Conservation (phyloP, 2,113 vertebrate species). For the Propithecus coquereli region DNA sequence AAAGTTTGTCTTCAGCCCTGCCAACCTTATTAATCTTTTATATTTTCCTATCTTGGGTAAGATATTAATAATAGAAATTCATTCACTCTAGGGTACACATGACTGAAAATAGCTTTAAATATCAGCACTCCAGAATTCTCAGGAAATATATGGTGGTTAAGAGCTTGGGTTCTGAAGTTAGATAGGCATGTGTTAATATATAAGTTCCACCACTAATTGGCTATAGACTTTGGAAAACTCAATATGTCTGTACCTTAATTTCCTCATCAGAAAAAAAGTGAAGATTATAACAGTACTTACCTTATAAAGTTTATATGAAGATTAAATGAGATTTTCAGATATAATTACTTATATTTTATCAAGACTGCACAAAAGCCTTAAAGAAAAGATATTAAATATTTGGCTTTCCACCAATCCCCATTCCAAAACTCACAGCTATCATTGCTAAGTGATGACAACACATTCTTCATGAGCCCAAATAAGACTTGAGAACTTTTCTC, state of each 20-base stretch:
- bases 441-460: not conserved
- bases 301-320: not conserved
- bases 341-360: conserved; percentile 12
- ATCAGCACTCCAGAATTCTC: not conserved
- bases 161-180: not conserved
- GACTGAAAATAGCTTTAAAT: not conserved
- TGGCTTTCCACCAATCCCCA: not conserved
- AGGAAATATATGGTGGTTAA: not conserved
- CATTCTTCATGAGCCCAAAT: not conserved
- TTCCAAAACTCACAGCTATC: not conserved
- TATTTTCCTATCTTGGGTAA: conserved; percentile 1
- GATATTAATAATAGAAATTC: not conserved
- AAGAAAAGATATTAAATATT: not conserved
- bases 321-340: conserved; percentile 10
- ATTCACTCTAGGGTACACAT: not conserved
- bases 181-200: not conserved
- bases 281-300: not conserved
- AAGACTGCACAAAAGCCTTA: not conserved
- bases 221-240: not conserved
- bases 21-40: not conserved
- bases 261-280: not conserved
- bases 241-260: not conserved
- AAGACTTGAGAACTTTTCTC: not conserved
- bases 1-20: not conserved
- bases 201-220: not conserved